Conservation (phyloP, 2,888 invertebrate species). For the Galeopsomyia nigrocyanea region DNA sequence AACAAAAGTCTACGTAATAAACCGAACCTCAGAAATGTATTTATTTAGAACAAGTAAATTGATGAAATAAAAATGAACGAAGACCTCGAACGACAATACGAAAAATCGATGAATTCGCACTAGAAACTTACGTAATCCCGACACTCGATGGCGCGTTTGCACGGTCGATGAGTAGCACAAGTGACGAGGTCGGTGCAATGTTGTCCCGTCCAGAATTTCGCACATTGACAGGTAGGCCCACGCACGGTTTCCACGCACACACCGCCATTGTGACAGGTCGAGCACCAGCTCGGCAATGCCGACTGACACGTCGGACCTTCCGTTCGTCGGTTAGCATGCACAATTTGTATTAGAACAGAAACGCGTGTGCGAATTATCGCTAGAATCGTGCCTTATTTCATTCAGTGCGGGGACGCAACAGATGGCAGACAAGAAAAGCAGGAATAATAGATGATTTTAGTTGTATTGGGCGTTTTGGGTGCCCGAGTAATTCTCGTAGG, state of each 20-base stretch:
- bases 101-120: too few species aligned
- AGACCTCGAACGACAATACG: too few species aligned
- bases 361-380: too few species aligned
- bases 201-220: constrained; percentile 62
- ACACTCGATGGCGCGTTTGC: constrained; percentile 75
- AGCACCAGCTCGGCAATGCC: constrained; percentile 60
- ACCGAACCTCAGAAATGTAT: background rate
- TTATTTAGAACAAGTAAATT: background rate
- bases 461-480: too few species aligned
- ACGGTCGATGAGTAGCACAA: constrained; percentile 71
- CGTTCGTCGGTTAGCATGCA: background rate
- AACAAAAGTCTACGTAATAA: background rate
- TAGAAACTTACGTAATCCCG: constrained; percentile 75
- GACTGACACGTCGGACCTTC: constrained; percentile 58
- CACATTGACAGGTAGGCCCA: constrained; percentile 60
- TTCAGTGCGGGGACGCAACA: too few species aligned
- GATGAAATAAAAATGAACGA: background rate
- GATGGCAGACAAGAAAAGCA: too few species aligned
- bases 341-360: too few species aligned
- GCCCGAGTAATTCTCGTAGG: too few species aligned
- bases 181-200: constrained; percentile 69
- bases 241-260: constrained; percentile 64
- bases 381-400: too few species aligned
- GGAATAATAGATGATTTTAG: too few species aligned
- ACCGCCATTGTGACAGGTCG: constrained; percentile 71